A percentile compares a stretch with the other conserved stretches of the same genome.
Evolutionary conservation across 2,113 vertebrate genomes (phyloP).

Genomic region (Calidris pugnax): DNA sequence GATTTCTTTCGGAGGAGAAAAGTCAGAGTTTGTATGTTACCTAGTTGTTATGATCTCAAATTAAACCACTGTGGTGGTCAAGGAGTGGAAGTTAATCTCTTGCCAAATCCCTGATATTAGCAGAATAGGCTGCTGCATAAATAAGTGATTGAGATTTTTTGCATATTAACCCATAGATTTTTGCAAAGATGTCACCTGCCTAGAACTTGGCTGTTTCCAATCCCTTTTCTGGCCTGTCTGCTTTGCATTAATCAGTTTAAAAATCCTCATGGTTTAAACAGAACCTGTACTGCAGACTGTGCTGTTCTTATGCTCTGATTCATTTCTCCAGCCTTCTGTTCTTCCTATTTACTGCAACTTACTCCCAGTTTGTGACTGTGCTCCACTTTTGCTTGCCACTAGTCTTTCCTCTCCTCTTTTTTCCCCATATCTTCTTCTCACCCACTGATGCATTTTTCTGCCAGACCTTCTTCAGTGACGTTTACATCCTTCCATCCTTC

Average conservation of each 20-base stretch:
- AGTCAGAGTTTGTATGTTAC: slow-evolving; percentile 42
- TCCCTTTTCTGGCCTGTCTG: background rate
- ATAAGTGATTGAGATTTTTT: background rate
- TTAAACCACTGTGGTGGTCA: background rate
- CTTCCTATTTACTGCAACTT: background rate
- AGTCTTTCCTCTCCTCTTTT: background rate
- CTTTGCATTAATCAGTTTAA: background rate
- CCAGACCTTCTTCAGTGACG: background rate
- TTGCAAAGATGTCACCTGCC: background rate
- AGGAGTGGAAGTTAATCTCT: background rate
- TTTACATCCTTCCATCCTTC: background rate
- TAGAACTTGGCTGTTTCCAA: accelerated
- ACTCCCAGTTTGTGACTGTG: background rate
- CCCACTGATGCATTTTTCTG: background rate
- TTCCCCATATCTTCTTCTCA: background rate
- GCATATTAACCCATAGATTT: background rate
- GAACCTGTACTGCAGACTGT: background rate
- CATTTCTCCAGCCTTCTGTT: background rate
- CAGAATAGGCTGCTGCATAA: background rate
- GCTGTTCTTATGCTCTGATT: background rate
- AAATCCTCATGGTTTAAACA: background rate
- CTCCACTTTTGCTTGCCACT: background rate
- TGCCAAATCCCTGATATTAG: background rate
- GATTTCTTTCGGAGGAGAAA: background rate
- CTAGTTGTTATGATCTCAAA: background rate